These are phyloP conservation scores for Lamproptera curius DNA, from an alignment of 2,888 invertebrate genomes.

Conservation along the genomic window DNA sequence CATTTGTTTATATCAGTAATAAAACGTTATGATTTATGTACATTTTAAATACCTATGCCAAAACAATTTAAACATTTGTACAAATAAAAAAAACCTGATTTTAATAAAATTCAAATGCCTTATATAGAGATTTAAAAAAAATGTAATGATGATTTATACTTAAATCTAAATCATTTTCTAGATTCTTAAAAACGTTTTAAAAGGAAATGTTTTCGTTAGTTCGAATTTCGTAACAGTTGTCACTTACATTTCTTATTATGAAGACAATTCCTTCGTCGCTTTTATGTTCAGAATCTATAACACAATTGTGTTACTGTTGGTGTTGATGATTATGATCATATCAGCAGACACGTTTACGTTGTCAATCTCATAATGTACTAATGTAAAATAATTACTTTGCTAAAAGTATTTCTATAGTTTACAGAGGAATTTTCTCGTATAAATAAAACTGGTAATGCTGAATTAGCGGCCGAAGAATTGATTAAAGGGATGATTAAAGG, in stretches of 20 bases:
- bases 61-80: no score
- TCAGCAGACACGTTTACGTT: conserved; percentile 52
- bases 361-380: conserved; percentile 57
- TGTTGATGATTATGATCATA: conserved; percentile 59
- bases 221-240: conserved; percentile 59
- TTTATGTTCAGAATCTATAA: conserved; percentile 39
- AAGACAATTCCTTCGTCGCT: conserved; percentile 46
- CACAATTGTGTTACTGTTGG: conserved; percentile 42
- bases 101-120: no score
- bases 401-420: conserved; percentile 54
- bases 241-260: conserved; percentile 56
- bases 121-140: no score
- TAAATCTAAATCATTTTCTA: no score
- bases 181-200: no score
- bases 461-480: conserved; percentile 42
- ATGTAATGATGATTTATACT: no score
- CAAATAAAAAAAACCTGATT: no score
- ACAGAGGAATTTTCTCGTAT: conserved; percentile 40
- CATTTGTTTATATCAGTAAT: no score
- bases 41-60: no score
- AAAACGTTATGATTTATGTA: no score
- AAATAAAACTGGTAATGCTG: conserved; percentile 31
- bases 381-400: conserved; percentile 62
- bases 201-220: no score
- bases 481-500: conserved; percentile 42